Evolutionary conservation across 2,113 vertebrate genomes (phyloP).

Genomic region (Meleagris gallopavo): DNA sequence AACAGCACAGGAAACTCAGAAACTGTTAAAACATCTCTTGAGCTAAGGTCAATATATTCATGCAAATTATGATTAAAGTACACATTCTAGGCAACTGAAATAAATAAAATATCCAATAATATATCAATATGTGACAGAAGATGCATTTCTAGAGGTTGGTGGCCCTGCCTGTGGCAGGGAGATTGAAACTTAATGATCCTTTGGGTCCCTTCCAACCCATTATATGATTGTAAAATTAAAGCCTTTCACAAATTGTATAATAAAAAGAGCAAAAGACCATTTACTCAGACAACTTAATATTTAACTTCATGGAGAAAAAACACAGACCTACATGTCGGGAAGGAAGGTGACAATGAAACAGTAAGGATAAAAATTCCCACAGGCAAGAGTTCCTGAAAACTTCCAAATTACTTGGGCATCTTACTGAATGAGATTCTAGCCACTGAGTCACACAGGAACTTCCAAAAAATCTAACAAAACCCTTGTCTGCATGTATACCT

Average conservation of each 20-base stretch:
- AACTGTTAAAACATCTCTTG: background rate
- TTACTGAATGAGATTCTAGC: background rate
- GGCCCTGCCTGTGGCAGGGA: no score
- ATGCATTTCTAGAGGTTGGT: background rate
- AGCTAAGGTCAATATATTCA: background rate
- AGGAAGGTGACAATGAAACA: background rate
- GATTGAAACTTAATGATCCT: no score
- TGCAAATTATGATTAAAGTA: background rate
- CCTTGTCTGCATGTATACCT: background rate
- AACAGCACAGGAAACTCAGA: background rate
- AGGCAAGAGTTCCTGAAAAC: background rate
- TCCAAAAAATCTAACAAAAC: background rate
- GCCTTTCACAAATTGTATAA: background rate
- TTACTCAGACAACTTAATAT: background rate
- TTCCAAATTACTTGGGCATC: background rate
- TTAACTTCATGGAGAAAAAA: background rate
- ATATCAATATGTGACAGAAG: background rate
- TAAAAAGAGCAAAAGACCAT: background rate
- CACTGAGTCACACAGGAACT: background rate
- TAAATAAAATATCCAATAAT: background rate
- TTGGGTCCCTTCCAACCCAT: no score
- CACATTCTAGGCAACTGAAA: background rate
- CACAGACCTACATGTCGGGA: background rate
- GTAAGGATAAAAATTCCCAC: background rate
- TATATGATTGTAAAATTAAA: background rate